Evolutionary conservation across 2,888 invertebrate species (phyloP), one percentile per base, ranked within the genome.

Genomic region (Heliconius ismenius): DNA sequence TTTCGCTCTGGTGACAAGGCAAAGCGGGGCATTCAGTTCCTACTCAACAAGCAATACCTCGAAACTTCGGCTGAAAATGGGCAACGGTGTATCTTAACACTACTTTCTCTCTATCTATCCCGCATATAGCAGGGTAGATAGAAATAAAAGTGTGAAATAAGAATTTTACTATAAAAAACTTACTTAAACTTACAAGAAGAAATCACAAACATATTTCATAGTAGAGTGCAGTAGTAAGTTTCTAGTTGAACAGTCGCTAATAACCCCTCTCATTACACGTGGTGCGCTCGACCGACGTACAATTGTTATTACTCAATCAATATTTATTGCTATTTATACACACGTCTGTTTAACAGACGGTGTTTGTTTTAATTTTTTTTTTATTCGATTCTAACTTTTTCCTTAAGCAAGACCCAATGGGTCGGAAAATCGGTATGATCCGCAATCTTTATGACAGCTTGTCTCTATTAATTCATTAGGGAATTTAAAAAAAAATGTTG

Each of bases 391-490:
- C 84, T 83, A 81, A 76, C 73, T 76, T 84, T 86, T 85, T 86
- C 84, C 79, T 76, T 75, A 79, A 77, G 73, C 75, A 80, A 76
- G 80, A 83, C 79, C 83, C 85, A 86, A 87, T 87, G 85, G 83
- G 79, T 83, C 81, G 86, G 87, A 88, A 88, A 89, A 88, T 87
- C 83, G 65, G 39, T 65, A 68, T 67, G 60, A 54, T 65, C 65
- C 49, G 63, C 43, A 36, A n/a, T 73, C 18, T 64, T 39, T 49
- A 73, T 70, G 67, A 65, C 72, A 74, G 60, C 49, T 21, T 60
- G 32, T 49, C 54, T 43, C 36, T 54, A 70, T 54, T n/a, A 26
- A 69, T 43, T 24, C 39, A 73, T 39, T 62, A 62, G 6, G 36
- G 58, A 39, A 62, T 3, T 6, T 3, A 0, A 43, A 11, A 15